phyloP scores from a whole-genome alignment of 1,140 invertebrate genomes.

The Diachasmimorpha longicaudata region DNA sequence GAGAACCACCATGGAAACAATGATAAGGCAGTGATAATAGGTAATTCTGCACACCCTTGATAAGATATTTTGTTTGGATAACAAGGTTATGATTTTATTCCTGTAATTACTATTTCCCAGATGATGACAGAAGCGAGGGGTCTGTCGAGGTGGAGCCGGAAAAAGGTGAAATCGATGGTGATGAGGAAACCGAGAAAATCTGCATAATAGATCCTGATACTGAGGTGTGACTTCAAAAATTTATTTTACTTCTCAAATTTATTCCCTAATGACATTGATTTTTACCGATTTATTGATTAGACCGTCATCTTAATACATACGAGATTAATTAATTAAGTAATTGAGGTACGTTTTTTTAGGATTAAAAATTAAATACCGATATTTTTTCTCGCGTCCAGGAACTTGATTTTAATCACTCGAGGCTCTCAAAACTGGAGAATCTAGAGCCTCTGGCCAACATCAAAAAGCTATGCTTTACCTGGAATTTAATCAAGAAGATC shows the following conservation, averaged over 20 bases:
- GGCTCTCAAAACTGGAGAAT: conserved; percentile 82
- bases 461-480: conserved; percentile 84
- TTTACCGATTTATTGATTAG: no score
- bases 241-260: background rate
- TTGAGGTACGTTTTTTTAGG: no score
- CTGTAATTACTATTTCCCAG: conserved; percentile 31
- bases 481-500: conserved; percentile 96
- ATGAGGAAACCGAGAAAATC: conserved; percentile 52
- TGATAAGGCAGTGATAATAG: background rate
- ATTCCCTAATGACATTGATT: background rate
- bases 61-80: no score
- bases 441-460: conserved; percentile 76
- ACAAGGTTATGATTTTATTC: background rate
- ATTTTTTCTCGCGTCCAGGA: conserved; percentile 59
- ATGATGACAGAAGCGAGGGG: conserved; percentile 40
- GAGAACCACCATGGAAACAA: background rate
- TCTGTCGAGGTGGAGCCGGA: conserved; percentile 40
- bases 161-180: conserved; percentile 35
- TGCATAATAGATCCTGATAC: conserved; percentile 55
- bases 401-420: conserved; percentile 87
- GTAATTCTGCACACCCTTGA: background rate
- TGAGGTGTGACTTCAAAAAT: conserved; percentile 41
- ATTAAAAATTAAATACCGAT: no score
- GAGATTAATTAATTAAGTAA: no score
- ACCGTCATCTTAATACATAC: no score